phyloP scores from a whole-genome alignment of 2,797 vertebrate species.

The Phoeniculus purpureus region DNA sequence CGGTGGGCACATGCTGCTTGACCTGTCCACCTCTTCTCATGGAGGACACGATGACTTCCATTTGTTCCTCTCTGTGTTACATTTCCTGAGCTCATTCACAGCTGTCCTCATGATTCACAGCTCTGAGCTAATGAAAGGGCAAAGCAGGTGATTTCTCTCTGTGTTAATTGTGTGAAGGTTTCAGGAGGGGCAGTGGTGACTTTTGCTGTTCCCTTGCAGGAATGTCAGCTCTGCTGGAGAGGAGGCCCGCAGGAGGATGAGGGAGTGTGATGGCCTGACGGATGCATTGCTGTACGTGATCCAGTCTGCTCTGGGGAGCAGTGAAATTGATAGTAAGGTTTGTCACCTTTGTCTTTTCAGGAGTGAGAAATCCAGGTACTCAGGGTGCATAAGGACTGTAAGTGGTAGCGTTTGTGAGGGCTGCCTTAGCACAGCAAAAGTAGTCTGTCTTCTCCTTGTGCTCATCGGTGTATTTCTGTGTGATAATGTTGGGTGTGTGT shows the following conservation, averaged over 20 bases:
- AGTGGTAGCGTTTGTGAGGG: neutral
- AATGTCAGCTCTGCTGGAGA: constrained; percentile 98
- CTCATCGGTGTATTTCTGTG: neutral
- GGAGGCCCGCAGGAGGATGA: constrained; percentile 95
- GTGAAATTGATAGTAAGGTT: constrained; percentile 99
- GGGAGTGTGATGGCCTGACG: constrained; percentile 96
- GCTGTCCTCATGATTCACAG: constrained; percentile 30
- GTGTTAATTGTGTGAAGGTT: neutral
- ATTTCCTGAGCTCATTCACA: constrained; percentile 24
- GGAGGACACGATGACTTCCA: neutral
- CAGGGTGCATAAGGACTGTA: neutral
- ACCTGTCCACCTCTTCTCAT: neutral
- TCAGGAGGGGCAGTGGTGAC: neutral
- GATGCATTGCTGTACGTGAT: constrained; percentile 96
- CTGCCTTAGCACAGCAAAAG: neutral
- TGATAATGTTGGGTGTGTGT: neutral
- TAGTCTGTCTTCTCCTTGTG: neutral
- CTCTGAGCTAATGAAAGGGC: neutral
- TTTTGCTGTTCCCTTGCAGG: constrained; percentile 78
- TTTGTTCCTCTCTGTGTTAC: neutral
- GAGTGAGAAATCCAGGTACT: neutral
- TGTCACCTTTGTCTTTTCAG: constrained; percentile 59
- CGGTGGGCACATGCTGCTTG: neutral
- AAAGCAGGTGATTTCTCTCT: neutral
- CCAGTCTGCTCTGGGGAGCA: constrained; percentile 96